Percentiles rank a stretch among this genome's conserved stretches.
These are phyloP conservation scores for Dipodomys stephensi DNA, from an alignment of 2,113 vertebrate genomes.

Conservation along the genomic window DNA sequence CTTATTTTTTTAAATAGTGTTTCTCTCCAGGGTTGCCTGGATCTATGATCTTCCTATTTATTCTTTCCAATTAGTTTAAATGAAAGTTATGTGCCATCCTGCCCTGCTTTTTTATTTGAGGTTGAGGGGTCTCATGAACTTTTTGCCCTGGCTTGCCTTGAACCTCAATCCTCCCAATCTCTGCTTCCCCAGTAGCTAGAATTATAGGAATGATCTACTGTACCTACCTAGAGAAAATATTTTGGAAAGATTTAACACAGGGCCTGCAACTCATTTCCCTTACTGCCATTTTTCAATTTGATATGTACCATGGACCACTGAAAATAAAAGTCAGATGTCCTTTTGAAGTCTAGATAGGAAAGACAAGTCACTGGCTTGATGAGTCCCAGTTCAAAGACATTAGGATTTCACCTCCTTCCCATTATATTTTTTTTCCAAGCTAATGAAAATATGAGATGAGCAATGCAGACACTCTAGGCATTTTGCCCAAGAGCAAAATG, in stretches of 20 bases:
- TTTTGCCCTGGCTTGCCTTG: too few relatives aligned
- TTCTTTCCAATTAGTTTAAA: too few relatives aligned
- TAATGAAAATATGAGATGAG: not conserved
- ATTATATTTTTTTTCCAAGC: not conserved
- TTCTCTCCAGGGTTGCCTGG: too few relatives aligned
- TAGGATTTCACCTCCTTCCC: not conserved
- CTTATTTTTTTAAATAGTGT: too few relatives aligned
- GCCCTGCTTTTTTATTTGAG: too few relatives aligned
- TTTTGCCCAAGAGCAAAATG: not conserved
- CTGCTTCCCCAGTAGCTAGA: too few relatives aligned
- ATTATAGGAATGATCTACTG: not conserved
- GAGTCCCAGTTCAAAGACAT: not conserved
- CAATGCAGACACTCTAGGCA: too few relatives aligned
- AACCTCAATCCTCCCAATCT: too few relatives aligned
- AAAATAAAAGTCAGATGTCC: not conserved
- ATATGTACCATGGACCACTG: not conserved
- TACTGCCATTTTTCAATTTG: not conserved
- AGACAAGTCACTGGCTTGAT: not conserved
- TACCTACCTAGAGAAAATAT: not conserved
- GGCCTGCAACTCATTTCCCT: not conserved
- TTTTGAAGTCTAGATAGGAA: not conserved
- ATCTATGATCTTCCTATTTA: too few relatives aligned
- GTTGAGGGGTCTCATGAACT: too few relatives aligned
- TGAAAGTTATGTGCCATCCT: too few relatives aligned
- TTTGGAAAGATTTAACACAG: not conserved